Base-by-base conservation (phyloP, 2,888 invertebrate species). In the Hybos culiciformis region DNA sequence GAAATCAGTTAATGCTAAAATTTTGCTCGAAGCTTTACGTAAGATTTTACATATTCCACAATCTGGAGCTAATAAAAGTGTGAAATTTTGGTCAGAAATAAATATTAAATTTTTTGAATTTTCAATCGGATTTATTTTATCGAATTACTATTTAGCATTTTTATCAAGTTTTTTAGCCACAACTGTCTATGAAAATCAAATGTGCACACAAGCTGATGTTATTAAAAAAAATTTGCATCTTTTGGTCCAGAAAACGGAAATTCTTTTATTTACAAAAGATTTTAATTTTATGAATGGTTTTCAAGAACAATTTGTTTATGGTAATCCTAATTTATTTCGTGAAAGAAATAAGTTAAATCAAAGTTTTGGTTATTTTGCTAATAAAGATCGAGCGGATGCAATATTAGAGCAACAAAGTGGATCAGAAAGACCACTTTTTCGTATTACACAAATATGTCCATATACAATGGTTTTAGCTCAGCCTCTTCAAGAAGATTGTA, bases 71-170 rank as follows among this genome's bases (percentile, higher is more conserved):
- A 20, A 3, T 14, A 36, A 4, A n/a, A n/a, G n/a, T 20, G n/a
- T 18, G 8, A 5, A 21, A 14, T 7, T 19, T 20, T 20, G 11
- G 7, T n/a, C 4, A 29, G 29, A 29, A 12, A n/a, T 29, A 29
- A 14, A 20, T 14, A 20, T 36, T 5, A 21, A 20, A 7, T 14
- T 6, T 4, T 19, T 19, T 20, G 36, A 36, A 36, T 19, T 36
- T 21, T 8, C 21, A 18, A 8, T 20, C 14, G 36, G 36, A n/a
- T 36, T 36, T 21, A 36, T 36, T 14, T 14, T 36, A 36, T 20
- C 36, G 14, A 36, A 36, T 21, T 36, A 36, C 14, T 36, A 36
- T 36, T 36, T 36, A 18, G 20, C 36, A 21, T 36, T 36, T 21
- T 36, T 36, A 36, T 36, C 36, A 21, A 20, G 20, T 14, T 36